Base-by-base conservation (phyloP, 2,888 invertebrate species). In the Priocnemis perturbator region DNA sequence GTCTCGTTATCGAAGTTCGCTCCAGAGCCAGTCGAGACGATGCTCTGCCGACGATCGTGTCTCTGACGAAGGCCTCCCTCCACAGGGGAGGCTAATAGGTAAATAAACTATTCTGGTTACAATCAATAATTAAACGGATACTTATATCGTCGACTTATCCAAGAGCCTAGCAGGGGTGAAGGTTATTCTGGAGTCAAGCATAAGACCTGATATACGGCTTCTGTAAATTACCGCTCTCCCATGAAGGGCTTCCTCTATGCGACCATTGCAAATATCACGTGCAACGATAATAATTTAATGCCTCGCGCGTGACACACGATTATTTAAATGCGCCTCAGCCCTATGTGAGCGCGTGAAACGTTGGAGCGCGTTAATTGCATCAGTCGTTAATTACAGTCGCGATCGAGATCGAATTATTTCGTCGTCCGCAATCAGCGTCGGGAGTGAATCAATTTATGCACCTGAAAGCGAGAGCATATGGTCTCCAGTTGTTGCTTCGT, bases 401-500 rank as follows among this genome's bases (percentile, higher is more conserved):
- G 47, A 47, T n/a, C 47, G 47, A 15, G 47, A 47, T n/a, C 47
- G 47, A 15, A 47, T n/a, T 47, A 47, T 17, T 26, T 26, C 26
- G 5, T 26, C 26, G 26, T 26, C 26, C 26, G 26, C 26, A 26
- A 26, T 26, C 26, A 26, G 5, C 26, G 26, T 26, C 26, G 37
- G 11, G 11, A 37, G 1, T 37, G 19, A 50, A 50, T 17, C n/a
- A 50, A 50, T 4, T 15, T 15, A 37, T 37, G 23, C 90, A 96
- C 96, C 94, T 98, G 96, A 92, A 99, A 99, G 89, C 98, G 93
- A 83, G 96, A 95, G 88, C 96, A 96, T 85, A 98, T 96, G 52
- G 96, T 95, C 90, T 98, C 98, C 78, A 98, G 91, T 90, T 99
- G 98, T 89, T 97, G 97, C 88, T 97, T 97, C 65, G 96, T 97